Evolutionary conservation across 2,113 vertebrate genomes (phyloP).

Genomic region (Merops nubicus): DNA sequence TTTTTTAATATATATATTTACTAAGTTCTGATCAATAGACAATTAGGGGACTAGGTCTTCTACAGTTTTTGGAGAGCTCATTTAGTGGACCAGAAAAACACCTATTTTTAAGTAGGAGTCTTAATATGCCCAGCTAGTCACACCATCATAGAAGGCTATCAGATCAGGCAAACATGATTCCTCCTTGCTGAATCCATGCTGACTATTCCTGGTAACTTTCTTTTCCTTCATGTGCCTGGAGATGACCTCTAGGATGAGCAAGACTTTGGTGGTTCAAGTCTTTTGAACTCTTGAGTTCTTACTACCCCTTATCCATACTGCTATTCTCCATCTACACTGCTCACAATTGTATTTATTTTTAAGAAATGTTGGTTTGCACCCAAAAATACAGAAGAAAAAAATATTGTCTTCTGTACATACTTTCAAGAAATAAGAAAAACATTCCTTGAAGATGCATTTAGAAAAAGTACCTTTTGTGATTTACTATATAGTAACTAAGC

Average conservation of each 20-base stretch:
- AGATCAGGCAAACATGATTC: too few species aligned
- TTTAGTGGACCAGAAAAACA: not conserved
- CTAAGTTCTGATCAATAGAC: not conserved
- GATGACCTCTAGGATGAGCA: too few species aligned
- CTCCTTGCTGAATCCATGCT: too few species aligned
- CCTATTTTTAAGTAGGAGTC: not conserved
- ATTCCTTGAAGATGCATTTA: not conserved
- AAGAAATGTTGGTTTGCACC: not conserved
- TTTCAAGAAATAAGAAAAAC: not conserved
- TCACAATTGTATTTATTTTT: not conserved
- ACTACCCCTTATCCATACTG: not conserved
- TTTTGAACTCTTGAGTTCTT: not conserved
- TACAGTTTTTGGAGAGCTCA: not conserved
- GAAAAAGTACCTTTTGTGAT: not conserved
- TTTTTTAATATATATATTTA: slow-evolving; percentile 35
- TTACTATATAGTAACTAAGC: not conserved
- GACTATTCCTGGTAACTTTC: too few species aligned
- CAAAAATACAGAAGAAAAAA: not conserved
- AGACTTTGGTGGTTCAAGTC: not conserved
- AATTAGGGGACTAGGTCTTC: not conserved
- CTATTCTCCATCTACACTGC: not conserved
- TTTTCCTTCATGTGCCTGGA: too few species aligned
- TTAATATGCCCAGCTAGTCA: too few species aligned
- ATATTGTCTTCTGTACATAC: not conserved
- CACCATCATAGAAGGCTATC: too few species aligned